These are phyloP conservation scores for Drosophila sordidula DNA, from an alignment of 2,888 invertebrate species.

Conservation along the genomic window DNA sequence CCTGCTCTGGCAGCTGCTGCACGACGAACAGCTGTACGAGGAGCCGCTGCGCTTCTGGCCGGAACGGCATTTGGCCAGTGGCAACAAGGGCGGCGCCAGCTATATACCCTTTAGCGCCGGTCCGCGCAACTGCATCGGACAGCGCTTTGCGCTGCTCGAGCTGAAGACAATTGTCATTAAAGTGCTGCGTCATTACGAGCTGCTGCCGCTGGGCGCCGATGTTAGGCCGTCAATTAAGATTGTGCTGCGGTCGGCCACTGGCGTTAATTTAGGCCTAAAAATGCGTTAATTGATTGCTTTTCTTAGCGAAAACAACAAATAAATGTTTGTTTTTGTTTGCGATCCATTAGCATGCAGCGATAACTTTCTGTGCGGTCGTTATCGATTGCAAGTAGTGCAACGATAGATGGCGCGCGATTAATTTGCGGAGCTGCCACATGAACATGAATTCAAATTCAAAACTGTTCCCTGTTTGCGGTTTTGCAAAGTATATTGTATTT, in stretches of 20 bases:
- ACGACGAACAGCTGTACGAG: conserved; percentile 72
- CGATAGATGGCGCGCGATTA: not conserved
- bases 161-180: conserved; percentile 79
- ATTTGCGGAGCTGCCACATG: not conserved
- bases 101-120: conserved; percentile 84
- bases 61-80: conserved; percentile 85
- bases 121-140: conserved; percentile 86
- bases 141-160: conserved; percentile 82
- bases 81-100: conserved; percentile 57
- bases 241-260: conserved; percentile 81
- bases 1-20: conserved; percentile 77
- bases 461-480: not conserved
- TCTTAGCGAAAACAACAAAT: not conserved
- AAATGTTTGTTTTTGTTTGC: not conserved
- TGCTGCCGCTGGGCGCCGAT: conserved; percentile 76
- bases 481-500: not conserved
- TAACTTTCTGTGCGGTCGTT: not conserved
- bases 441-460: too few species aligned
- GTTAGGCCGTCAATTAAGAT: conserved; percentile 80
- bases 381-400: not conserved
- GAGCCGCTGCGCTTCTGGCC: conserved; percentile 80
- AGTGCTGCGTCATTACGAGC: conserved; percentile 75
- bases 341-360: not conserved
- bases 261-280: conserved; percentile 80
- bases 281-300: conserved; percentile 13